Base-by-base conservation (phyloP, 2,797 vertebrate species). In the Sebastes steindachneri region DNA sequence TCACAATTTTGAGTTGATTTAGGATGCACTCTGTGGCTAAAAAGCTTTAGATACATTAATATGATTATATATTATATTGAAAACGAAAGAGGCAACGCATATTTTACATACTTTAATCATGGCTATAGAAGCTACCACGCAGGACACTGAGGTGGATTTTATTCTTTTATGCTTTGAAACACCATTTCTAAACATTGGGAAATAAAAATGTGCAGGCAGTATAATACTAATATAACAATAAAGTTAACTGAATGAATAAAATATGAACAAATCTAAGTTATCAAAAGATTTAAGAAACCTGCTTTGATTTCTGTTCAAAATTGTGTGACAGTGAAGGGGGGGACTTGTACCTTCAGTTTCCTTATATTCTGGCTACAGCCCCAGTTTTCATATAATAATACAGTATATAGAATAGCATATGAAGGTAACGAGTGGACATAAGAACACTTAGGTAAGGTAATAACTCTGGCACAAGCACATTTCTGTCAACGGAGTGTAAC, bases 401-500 rank as follows among this genome's bases (percentile, higher is more conserved):
- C 26, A 45, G 29, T 53, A 4, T 12, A 33, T 7, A 31, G 17
- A 67, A 55, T 1, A 25, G 7, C 19, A 71, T n/a, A 66, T 25
- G 3, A 74, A 41, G 26, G 37, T 53, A 83, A 77, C 33, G 11
- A 74, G 58, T 26, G 9, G 63, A 73, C 41, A 82, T 55, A 9
- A 83, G 59, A 70, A 67, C 45, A 72, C 37, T 62, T 70, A 28
- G 35, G 33, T 58, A 3, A 59, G 21, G 54, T 73, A 83, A 85
- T 82, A 82, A 33, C 72, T 78, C 79, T 86, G 65, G 60, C 54
- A 82, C 73, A 80, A 33, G 69, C 64, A 79, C 66, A 79, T 78
- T 41, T 77, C 70, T 81, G 78, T 86, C 83, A 84, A 51, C 69
- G 14, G 66, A 84, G 75, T 64, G 68, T 72, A 89, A 87, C 88